These are phyloP conservation scores for Cyanoramphus novaezelandiae DNA, from an alignment of 2,113 vertebrate genomes.

Conservation along the genomic window DNA sequence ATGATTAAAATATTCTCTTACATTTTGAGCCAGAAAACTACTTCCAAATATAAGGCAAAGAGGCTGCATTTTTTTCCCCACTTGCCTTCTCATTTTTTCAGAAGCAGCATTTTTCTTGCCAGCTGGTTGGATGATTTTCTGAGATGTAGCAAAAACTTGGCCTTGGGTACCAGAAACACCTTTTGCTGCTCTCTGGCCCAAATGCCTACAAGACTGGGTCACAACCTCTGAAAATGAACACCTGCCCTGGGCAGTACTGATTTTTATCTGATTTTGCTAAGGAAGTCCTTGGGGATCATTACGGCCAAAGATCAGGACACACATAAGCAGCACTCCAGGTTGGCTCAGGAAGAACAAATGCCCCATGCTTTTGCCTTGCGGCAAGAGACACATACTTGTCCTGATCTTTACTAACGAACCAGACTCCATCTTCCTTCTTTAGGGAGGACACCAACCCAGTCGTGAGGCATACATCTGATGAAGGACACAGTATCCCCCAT, in stretches of 20 bases:
- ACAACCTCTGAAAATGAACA: background rate
- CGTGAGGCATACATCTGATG: background rate
- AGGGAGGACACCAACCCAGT: background rate
- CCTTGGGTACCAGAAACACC: background rate
- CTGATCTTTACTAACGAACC: background rate
- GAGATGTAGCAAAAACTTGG: background rate
- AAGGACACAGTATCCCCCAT: background rate
- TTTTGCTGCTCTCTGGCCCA: background rate
- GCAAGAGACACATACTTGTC: background rate
- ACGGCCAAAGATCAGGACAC: background rate
- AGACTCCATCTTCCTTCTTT: background rate
- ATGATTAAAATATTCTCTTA: background rate
- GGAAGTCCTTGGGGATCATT: background rate
- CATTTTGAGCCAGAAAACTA: background rate
- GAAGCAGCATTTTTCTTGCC: background rate
- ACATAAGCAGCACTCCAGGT: slow-evolving; percentile 13
- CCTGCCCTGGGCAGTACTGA: background rate
- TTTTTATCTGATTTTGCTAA: background rate
- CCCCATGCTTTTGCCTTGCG: background rate
- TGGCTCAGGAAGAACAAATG: background rate
- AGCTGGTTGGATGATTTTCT: background rate
- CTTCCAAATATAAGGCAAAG: background rate
- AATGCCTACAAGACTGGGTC: background rate
- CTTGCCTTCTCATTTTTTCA: background rate
- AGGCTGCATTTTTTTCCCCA: background rate